Conservation (phyloP, 2,113 vertebrate species). For the Gadus chalcogrammus region DNA sequence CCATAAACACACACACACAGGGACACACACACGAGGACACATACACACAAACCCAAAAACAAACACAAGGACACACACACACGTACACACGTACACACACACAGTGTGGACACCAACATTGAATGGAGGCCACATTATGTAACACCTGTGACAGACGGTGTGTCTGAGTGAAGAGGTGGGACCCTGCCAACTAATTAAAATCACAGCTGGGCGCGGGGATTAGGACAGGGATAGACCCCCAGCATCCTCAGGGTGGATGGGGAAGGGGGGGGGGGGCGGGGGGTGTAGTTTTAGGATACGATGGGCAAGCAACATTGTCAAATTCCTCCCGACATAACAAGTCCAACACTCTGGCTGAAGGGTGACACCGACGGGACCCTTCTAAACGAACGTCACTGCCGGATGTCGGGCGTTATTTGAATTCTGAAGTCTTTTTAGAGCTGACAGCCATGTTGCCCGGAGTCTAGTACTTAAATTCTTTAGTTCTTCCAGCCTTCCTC, state of each 20-base stretch:
- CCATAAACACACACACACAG: conserved; percentile 1
- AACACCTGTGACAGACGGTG: conserved; percentile 51
- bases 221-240: conserved; percentile 32
- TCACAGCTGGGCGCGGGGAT: conserved; percentile 57
- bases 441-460: too few species aligned
- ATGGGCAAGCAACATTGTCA: too few species aligned
- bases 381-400: too few species aligned
- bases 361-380: too few species aligned
- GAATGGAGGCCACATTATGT: conserved; percentile 41
- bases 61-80: neutral
- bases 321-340: too few species aligned
- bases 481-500: too few species aligned
- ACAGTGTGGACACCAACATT: conserved; percentile 35
- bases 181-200: conserved; percentile 67
- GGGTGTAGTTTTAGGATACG: neutral
- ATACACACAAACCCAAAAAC: neutral
- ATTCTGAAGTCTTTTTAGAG: too few species aligned
- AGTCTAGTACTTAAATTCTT: too few species aligned
- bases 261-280: neutral
- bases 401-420: too few species aligned
- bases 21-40: neutral
- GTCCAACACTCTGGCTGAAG: too few species aligned
- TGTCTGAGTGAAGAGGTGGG: conserved; percentile 31
- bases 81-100: neutral
- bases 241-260: conserved; percentile 32